phyloP scores from a whole-genome alignment of 1,140 invertebrate genomes.

The Drosophila funebris region DNA sequence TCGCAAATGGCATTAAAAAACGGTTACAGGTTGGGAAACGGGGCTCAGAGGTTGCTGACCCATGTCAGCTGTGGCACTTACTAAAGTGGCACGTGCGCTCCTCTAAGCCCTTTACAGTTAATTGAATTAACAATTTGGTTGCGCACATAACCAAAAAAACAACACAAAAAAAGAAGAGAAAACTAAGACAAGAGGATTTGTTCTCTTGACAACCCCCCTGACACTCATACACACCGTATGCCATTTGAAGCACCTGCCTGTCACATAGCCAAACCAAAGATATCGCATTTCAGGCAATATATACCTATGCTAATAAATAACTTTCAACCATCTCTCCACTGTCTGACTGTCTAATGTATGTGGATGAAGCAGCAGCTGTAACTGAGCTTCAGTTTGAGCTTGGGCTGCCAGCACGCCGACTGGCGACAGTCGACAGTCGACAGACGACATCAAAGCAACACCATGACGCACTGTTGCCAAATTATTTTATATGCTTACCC shows the following conservation, averaged over 20 bases:
- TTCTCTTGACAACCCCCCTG: not conserved
- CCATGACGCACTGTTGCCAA: conserved; percentile 12
- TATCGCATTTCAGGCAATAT: conserved; percentile 18
- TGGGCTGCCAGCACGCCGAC: conserved; percentile 1
- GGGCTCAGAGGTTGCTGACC: conserved; percentile 29
- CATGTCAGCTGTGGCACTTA: conserved; percentile 32
- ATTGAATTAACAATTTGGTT: conserved; percentile 63
- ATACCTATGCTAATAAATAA: conserved; percentile 45
- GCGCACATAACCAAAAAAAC: not conserved
- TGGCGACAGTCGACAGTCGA: not conserved
- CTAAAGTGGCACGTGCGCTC: conserved; percentile 40
- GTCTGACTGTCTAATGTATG: conserved; percentile 5
- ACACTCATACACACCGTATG: conserved; percentile 33
- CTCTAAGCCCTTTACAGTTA: conserved; percentile 58
- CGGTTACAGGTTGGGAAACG: too few relatives aligned
- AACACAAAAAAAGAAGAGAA: too few relatives aligned
- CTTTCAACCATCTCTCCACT: conserved; percentile 11
- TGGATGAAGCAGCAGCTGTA: not conserved
- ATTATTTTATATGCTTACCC: conserved; percentile 6
- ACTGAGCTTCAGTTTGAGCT: not conserved
- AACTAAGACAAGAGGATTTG: not conserved
- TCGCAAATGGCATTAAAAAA: not conserved
- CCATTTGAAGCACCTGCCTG: conserved; percentile 40
- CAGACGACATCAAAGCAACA: conserved; percentile 21
- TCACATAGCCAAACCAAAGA: conserved; percentile 1